phyloP scores from a whole-genome alignment of 2,797 vertebrate species.

The Anableps anableps region DNA sequence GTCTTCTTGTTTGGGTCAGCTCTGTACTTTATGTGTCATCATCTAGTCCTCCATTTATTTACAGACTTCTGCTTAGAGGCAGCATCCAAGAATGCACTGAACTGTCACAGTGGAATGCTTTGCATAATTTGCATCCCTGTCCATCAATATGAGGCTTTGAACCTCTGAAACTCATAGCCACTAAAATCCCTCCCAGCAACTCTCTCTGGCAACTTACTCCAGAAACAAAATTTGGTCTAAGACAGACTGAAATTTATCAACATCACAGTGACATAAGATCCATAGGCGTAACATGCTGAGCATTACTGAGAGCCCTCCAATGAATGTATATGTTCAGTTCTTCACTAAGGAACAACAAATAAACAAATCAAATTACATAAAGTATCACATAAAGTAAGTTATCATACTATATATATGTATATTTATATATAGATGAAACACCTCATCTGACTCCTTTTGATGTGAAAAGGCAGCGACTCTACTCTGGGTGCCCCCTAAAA shows the following conservation, averaged over 20 bases:
- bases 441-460: not conserved
- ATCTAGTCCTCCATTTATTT: conserved; percentile 24
- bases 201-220: conserved; percentile 15
- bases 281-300: not conserved
- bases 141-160: conserved; percentile 41
- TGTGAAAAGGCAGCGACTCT: not conserved
- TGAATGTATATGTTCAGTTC: not conserved
- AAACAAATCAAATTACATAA: not conserved
- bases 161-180: conserved; percentile 6
- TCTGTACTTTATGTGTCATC: conserved; percentile 38
- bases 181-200: conserved; percentile 27
- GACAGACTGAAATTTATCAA: conserved; percentile 4
- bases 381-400: not conserved
- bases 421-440: too few relatives aligned
- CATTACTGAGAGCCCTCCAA: not conserved
- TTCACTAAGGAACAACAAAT: not conserved
- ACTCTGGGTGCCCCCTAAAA: not conserved
- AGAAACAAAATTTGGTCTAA: conserved; percentile 10
- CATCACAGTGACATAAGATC: conserved; percentile 2
- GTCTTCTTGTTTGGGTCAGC: conserved; percentile 31
- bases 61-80: conserved; percentile 40
- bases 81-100: conserved; percentile 39
- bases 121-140: conserved; percentile 57
- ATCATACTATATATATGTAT: too few relatives aligned
- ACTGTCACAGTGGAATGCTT: conserved; percentile 38